These are phyloP conservation scores for Rhegmatorhina hoffmannsi DNA, from an alignment of 2,113 vertebrate genomes.

Conservation along the genomic window DNA sequence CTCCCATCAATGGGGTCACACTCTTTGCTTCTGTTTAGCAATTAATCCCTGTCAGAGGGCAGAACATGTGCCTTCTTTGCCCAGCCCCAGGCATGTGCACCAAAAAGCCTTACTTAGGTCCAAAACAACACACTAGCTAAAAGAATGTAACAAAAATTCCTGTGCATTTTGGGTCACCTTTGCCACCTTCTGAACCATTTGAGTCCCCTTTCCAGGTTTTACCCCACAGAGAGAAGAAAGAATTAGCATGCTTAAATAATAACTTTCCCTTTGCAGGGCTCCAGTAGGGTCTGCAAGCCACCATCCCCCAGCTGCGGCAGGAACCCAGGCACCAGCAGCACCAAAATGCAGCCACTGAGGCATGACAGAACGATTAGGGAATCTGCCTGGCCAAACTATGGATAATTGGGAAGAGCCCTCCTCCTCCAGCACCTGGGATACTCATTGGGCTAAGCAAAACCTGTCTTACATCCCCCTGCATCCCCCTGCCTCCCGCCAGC, in stretches of 20 bases:
- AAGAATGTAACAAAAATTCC: background rate
- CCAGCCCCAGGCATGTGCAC: background rate
- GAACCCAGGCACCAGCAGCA: background rate
- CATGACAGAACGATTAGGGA: background rate
- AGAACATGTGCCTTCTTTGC: background rate
- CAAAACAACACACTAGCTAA: background rate
- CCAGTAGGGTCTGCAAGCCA: background rate
- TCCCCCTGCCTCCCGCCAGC: background rate
- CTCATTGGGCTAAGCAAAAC: background rate
- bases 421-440: background rate
- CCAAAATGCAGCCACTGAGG: background rate
- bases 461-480: background rate
- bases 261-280: background rate
- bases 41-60: background rate
- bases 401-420: background rate
- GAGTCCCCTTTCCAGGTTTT: background rate
- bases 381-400: accelerated
- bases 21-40: background rate
- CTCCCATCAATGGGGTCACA: background rate
- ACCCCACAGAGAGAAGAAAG: background rate
- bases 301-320: background rate
- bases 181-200: background rate
- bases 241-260: background rate
- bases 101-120: background rate
- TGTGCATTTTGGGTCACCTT: background rate